Evolutionary conservation across 2,797 vertebrate genomes (phyloP).

Genomic region (Euphonia xanthogaster): DNA sequence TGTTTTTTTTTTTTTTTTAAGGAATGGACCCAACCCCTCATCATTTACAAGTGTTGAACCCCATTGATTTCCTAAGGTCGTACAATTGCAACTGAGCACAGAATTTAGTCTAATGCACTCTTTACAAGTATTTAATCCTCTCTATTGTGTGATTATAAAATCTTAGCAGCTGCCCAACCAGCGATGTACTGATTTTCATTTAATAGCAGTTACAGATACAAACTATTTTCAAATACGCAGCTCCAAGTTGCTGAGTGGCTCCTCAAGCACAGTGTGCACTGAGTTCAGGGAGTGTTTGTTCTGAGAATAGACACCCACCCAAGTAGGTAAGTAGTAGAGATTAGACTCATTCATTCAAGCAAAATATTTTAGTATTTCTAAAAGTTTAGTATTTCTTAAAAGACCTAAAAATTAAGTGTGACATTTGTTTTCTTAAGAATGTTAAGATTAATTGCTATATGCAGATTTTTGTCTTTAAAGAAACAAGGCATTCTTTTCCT

Average conservation of each 20-base stretch:
- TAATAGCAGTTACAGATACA: constrained; percentile 48
- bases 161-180: constrained; percentile 50
- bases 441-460: not conserved
- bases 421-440: not conserved
- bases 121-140: constrained; percentile 56
- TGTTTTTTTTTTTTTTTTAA: not conserved
- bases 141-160: constrained; percentile 48
- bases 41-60: constrained; percentile 42
- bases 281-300: not conserved
- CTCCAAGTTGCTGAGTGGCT: not conserved
- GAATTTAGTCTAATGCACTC: constrained; percentile 41
- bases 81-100: constrained; percentile 15
- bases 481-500: not conserved
- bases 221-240: constrained; percentile 21
- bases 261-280: not conserved
- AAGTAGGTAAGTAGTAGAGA: constrained; percentile 10
- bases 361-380: not conserved
- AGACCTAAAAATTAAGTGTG: not conserved
- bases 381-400: not conserved
- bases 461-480: not conserved
- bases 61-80: constrained; percentile 24
- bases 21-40: not conserved
- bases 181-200: constrained; percentile 11
- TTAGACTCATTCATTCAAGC: not conserved
- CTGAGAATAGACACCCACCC: not conserved